These are phyloP conservation scores for Phaedon cochleariae DNA, from an alignment of 2,888 invertebrate genomes.

Conservation along the genomic window DNA sequence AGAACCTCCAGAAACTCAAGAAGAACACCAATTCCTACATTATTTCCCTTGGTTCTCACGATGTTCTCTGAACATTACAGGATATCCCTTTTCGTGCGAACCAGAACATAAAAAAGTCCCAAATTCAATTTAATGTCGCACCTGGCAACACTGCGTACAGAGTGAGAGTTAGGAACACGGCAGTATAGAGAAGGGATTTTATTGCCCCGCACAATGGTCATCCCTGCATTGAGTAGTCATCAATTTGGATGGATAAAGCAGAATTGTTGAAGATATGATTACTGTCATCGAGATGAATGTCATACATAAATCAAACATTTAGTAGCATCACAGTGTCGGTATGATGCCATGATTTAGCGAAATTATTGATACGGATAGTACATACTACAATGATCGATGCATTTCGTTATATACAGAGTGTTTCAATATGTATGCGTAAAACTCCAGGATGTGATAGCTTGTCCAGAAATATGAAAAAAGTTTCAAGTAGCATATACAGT, in stretches of 20 bases:
- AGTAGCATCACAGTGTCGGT: constrained; percentile 4
- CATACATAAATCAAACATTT: constrained; percentile 14
- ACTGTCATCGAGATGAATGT: constrained; percentile 16
- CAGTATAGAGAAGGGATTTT: neutral
- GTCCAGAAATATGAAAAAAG: too few relatives aligned
- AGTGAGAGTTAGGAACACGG: neutral
- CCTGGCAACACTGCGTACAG: too few relatives aligned
- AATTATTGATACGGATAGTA: neutral
- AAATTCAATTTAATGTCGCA: too few relatives aligned
- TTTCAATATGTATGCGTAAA: too few relatives aligned
- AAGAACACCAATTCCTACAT: too few relatives aligned
- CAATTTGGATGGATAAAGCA: constrained; percentile 10
- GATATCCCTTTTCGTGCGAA: too few relatives aligned
- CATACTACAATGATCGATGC: neutral
- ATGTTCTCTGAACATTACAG: too few relatives aligned
- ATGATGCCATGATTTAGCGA: neutral
- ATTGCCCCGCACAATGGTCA: neutral
- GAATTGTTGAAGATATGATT: constrained; percentile 15
- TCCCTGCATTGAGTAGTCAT: constrained; percentile 5
- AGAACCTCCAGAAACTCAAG: too few relatives aligned
- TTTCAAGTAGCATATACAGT: too few relatives aligned
- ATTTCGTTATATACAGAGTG: neutral
- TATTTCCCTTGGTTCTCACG: too few relatives aligned
- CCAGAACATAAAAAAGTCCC: too few relatives aligned
- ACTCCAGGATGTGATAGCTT: too few relatives aligned